These are phyloP conservation scores for Danio rerio DNA, from an alignment of 2,113 vertebrate genomes.

Conservation along the genomic window GRCz12tu NC_133191.1:32689501-32690000, in stretches of 20 bases:
- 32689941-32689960: slow-evolving; percentile 40
- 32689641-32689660: slow-evolving; percentile 39
- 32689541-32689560: slow-evolving; percentile 83
- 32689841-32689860: not conserved
- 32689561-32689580: slow-evolving; percentile 80
- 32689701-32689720: not conserved
- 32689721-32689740: not conserved
- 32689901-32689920: slow-evolving; percentile 60
- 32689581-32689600: slow-evolving; percentile 78
- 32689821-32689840: not conserved
- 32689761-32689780: slow-evolving; percentile 1
- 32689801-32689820: slow-evolving; percentile 1
- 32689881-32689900: slow-evolving; percentile 14
- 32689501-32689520: slow-evolving; percentile 58
- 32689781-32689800: not conserved
- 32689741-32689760: slow-evolving; percentile 42
- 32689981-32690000: slow-evolving; percentile 19
- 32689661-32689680: slow-evolving; percentile 50
- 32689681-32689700: slow-evolving; percentile 24
- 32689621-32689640: slow-evolving; percentile 55
- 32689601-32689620: slow-evolving; percentile 60
- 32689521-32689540: slow-evolving; percentile 79
- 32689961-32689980: slow-evolving; percentile 36
- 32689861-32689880: not conserved
- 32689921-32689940: slow-evolving; percentile 56